Evolutionary conservation across 2,797 vertebrate genomes (phyloP).

Genomic region (Paedocypris micromegethes): DNA sequence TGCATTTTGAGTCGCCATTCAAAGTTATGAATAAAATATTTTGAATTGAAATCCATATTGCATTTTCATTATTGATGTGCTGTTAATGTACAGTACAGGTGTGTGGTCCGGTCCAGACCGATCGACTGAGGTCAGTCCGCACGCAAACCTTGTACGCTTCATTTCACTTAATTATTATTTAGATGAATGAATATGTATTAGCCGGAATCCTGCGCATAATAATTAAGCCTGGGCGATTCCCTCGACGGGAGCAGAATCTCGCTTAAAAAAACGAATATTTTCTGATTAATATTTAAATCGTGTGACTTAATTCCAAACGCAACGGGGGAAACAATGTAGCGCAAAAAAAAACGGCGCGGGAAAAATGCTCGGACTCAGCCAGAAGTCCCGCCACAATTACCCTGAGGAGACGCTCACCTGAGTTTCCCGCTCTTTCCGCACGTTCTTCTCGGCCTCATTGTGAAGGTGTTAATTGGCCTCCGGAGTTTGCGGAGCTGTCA

Average conservation of each 20-base stretch:
- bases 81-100: no score
- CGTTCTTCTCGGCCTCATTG: conserved; percentile 74
- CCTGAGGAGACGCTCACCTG: conserved; percentile 65
- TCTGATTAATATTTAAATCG: conserved; percentile 73
- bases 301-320: conserved; percentile 47
- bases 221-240: conserved; percentile 59
- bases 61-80: no score
- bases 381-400: conserved; percentile 70
- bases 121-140: not conserved
- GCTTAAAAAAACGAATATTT: conserved; percentile 67
- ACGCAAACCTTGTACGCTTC: conserved; percentile 15
- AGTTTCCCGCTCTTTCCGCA: conserved; percentile 59
- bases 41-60: no score
- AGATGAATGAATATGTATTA: conserved; percentile 41
- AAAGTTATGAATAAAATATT: no score
- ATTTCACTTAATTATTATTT: conserved; percentile 37
- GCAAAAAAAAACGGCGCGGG: conserved; percentile 58
- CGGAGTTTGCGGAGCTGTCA: conserved; percentile 80
- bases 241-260: conserved; percentile 58
- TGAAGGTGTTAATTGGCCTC: conserved; percentile 86
- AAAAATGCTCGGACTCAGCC: conserved; percentile 56
- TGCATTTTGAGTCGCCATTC: no score
- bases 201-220: conserved; percentile 18
- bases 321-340: conserved; percentile 40
- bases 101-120: no score